Evolutionary conservation across 2,113 vertebrate species (phyloP).

Genomic region (Myiopsitta monachus): DNA sequence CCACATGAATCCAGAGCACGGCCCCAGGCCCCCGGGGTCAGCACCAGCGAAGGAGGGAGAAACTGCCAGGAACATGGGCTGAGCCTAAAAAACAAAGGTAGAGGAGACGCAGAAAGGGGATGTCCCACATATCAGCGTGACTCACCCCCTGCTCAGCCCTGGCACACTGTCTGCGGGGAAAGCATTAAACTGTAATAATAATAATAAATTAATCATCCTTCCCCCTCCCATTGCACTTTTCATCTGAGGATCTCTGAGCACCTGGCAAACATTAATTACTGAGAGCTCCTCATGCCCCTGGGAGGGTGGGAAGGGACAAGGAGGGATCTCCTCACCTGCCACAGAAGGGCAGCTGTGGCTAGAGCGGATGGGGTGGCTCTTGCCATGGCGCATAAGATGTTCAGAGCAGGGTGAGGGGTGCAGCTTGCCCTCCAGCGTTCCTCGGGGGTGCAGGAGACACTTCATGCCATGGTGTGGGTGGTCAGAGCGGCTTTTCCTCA

Average conservation of each 20-base stretch:
- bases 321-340: conserved; percentile 2
- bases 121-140: conserved; percentile 50
- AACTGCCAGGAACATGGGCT: conserved; percentile 61
- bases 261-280: conserved; percentile 68
- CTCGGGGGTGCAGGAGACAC: fast-evolving
- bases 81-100: conserved; percentile 16
- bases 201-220: conserved; percentile 72
- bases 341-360: neutral
- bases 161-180: conserved; percentile 57
- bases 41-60: neutral
- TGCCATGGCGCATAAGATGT: fast-evolving
- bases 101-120: conserved; percentile 13
- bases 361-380: fast-evolving
- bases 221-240: conserved; percentile 67
- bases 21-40: conserved; percentile 43
- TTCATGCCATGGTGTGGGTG: fast-evolving
- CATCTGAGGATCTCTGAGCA: conserved; percentile 63
- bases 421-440: neutral
- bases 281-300: conserved; percentile 32
- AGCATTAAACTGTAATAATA: conserved; percentile 70
- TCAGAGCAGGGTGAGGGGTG: neutral
- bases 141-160: conserved; percentile 48
- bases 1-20: conserved; percentile 32
- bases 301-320: conserved; percentile 36
- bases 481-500: neutral